Evolutionary conservation across 2,888 invertebrate genomes (phyloP).

Genomic region (Aphodius granarius): DNA sequence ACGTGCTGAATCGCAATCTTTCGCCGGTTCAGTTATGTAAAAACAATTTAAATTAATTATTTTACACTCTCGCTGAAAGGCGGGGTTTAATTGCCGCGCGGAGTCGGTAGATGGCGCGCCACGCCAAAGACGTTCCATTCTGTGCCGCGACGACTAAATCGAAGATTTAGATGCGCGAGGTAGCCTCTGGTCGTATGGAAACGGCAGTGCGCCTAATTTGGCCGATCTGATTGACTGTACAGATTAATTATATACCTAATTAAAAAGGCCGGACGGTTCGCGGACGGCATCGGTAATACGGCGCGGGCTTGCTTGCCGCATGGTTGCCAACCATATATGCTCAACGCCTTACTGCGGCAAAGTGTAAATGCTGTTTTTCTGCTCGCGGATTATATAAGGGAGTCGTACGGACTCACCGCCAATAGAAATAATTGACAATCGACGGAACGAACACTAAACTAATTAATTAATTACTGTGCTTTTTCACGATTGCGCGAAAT

Average conservation of each 20-base stretch:
- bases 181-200: slow-evolving; percentile 20
- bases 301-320: slow-evolving; percentile 37
- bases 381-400: slow-evolving; percentile 45
- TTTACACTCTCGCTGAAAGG: slow-evolving; percentile 29
- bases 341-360: slow-evolving; percentile 46
- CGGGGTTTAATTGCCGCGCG: slow-evolving; percentile 21
- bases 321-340: slow-evolving; percentile 48
- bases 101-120: slow-evolving; percentile 1
- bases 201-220: slow-evolving; percentile 38
- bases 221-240: slow-evolving; percentile 51
- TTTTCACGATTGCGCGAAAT: slow-evolving; percentile 19
- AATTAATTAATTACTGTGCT: slow-evolving; percentile 49
- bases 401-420: slow-evolving; percentile 37
- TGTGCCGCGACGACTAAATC: slow-evolving; percentile 19
- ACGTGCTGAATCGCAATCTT: background rate
- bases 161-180: slow-evolving; percentile 23
- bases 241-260: slow-evolving; percentile 52
- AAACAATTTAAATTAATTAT: slow-evolving; percentile 29
- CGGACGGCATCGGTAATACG: slow-evolving; percentile 47
- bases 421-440: slow-evolving; percentile 51
- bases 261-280: slow-evolving; percentile 45
- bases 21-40: slow-evolving; percentile 20
- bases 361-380: slow-evolving; percentile 48
- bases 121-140: slow-evolving; percentile 4
- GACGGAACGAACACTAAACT: slow-evolving; percentile 50